phyloP scores from a whole-genome alignment of 2,113 vertebrate species.

The Petrocephalus zakoni region DNA sequence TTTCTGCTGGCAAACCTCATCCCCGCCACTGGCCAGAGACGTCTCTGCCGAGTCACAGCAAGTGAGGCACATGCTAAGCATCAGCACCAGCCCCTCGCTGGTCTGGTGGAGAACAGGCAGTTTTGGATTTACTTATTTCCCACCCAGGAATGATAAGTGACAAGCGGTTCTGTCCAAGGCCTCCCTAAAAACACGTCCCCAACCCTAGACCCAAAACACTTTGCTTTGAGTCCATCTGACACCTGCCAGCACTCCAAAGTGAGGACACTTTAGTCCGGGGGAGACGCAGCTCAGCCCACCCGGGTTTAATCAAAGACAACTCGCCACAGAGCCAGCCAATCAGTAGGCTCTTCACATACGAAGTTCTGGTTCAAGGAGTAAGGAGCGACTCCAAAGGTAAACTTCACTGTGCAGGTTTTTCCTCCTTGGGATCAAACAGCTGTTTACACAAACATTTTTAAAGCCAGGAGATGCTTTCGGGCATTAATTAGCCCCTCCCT shows the following conservation, averaged over 20 bases:
- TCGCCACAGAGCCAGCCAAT: not conserved
- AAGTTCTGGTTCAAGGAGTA: not conserved
- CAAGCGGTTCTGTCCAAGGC: not conserved
- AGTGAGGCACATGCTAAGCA: conserved; percentile 26
- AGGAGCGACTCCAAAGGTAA: not conserved
- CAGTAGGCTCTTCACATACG: not conserved
- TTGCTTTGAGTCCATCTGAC: not conserved
- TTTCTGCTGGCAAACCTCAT: not conserved
- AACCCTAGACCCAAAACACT: not conserved
- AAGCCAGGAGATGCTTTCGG: conserved; percentile 8
- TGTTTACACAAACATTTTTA: conserved; percentile 27
- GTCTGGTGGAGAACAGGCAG: not conserved
- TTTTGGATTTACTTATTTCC: not conserved
- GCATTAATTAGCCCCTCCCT: conserved; percentile 24
- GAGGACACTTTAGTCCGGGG: not conserved
- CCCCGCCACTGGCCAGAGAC: too few species aligned
- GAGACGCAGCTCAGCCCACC: not conserved
- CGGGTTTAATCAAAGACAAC: not conserved
- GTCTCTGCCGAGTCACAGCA: too few species aligned
- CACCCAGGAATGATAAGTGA: not conserved
- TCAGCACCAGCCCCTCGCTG: not conserved
- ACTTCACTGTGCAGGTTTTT: not conserved
- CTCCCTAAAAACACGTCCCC: not conserved
- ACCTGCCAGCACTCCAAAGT: not conserved
- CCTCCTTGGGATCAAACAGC: not conserved